Conservation (phyloP, 2,888 invertebrate genomes). For the Ichneumoninae sp. region DNA sequence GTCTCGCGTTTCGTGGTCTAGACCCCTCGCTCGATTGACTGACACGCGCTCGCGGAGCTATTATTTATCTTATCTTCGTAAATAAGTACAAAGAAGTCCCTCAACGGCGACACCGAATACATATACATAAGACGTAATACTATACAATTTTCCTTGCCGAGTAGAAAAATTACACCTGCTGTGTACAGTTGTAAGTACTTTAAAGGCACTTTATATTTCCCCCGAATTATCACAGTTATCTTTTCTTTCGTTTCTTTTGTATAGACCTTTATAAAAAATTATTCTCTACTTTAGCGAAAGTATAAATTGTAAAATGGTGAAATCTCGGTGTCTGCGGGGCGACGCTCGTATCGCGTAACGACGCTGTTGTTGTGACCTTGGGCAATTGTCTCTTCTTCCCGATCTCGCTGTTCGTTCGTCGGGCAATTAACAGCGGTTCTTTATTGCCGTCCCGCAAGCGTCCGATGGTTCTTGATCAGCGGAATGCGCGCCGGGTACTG, state of each 20-base stretch:
- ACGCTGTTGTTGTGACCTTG: neutral
- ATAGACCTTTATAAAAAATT: neutral
- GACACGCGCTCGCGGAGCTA: neutral
- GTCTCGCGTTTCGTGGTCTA: neutral
- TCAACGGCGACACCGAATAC: neutral
- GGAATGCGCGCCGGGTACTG: slow-evolving; percentile 21
- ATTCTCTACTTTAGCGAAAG: neutral
- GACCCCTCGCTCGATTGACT: neutral
- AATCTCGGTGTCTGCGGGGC: neutral
- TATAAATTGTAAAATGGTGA: neutral
- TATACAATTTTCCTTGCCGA: neutral
- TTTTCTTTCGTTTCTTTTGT: neutral
- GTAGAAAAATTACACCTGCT: neutral
- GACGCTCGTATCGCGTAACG: neutral
- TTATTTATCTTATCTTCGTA: slow-evolving; percentile 3
- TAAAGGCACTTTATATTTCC: neutral
- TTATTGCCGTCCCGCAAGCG: neutral
- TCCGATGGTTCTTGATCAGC: neutral
- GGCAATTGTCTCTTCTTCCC: neutral
- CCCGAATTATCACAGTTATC: neutral
- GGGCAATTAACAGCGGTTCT: neutral
- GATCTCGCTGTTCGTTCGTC: neutral
- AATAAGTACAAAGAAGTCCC: neutral
- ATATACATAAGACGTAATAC: neutral
- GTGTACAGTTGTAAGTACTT: neutral